phyloP scores from a whole-genome alignment of 2,113 vertebrate species.

The Clupea harengus region DNA sequence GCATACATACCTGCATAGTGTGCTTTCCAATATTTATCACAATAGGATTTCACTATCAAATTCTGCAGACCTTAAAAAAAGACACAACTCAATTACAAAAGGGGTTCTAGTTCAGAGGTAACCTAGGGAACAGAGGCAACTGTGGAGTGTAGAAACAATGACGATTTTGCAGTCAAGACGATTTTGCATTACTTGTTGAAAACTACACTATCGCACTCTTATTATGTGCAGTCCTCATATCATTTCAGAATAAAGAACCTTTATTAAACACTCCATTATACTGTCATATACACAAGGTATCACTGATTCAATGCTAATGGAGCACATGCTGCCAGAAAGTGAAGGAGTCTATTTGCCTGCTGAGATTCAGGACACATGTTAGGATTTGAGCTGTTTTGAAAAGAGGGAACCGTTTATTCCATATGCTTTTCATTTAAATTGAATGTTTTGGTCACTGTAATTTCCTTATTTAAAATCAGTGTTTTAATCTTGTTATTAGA shows the following conservation, averaged over 20 bases:
- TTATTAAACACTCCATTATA: neutral
- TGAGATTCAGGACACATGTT: neutral
- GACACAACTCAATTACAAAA: too few species aligned
- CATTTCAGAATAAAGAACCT: neutral
- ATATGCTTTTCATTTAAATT: slow-evolving; percentile 21
- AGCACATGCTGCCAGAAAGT: neutral
- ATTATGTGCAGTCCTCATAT: neutral
- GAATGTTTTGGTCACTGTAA: slow-evolving; percentile 18
- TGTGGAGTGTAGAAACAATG: too few species aligned
- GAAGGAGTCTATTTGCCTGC: neutral
- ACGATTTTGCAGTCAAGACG: neutral
- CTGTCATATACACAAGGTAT: neutral
- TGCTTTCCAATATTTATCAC: too few species aligned
- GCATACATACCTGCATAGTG: too few species aligned
- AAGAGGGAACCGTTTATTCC: neutral
- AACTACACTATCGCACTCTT: neutral
- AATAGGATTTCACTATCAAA: too few species aligned
- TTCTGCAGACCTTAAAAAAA: too few species aligned
- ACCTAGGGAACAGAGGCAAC: too few species aligned
- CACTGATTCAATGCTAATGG: neutral
- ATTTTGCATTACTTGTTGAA: neutral
- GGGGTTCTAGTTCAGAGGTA: too few species aligned
- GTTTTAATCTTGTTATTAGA: slow-evolving; percentile 17
- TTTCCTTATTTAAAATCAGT: slow-evolving; percentile 19
- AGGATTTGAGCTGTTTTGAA: neutral